These are phyloP conservation scores for Temnothorax curvispinosus DNA, from an alignment of 1,140 invertebrate genomes.

Conservation along the genomic window DNA sequence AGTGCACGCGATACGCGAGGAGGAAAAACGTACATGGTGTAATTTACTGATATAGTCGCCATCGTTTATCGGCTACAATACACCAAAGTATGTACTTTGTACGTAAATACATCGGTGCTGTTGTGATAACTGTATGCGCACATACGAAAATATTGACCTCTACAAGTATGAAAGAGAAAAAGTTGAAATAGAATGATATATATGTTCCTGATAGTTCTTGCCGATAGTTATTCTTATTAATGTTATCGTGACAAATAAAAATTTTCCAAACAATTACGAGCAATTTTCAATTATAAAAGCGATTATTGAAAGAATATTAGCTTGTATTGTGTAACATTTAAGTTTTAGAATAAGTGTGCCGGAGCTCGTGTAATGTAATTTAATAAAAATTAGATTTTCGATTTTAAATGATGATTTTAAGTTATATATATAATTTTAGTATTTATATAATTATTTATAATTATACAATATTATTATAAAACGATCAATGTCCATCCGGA, in stretches of 20 bases:
- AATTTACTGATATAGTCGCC: neutral
- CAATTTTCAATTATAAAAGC: neutral
- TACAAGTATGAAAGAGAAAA: neutral
- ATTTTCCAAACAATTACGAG: neutral
- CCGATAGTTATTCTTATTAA: neutral
- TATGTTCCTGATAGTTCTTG: neutral
- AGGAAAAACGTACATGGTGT: neutral
- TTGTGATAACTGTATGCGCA: neutral
- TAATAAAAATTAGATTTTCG: neutral
- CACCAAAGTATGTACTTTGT: neutral
- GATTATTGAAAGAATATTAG: neutral
- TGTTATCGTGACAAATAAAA: neutral
- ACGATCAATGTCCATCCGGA: too few relatives aligned
- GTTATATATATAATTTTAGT: neutral
- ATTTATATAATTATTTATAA: too few relatives aligned
- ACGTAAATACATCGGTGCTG: neutral
- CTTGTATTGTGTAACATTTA: neutral
- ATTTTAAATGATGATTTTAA: neutral
- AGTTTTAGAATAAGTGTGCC: neutral
- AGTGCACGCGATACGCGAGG: neutral
- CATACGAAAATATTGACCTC: neutral
- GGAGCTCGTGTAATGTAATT: neutral
- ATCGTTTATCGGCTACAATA: neutral
- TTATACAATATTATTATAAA: too few relatives aligned
- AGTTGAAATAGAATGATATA: neutral